These are phyloP conservation scores for Himalopsyche kuldschensis DNA, from an alignment of 2,888 invertebrate species.

Conservation along the genomic window DNA sequence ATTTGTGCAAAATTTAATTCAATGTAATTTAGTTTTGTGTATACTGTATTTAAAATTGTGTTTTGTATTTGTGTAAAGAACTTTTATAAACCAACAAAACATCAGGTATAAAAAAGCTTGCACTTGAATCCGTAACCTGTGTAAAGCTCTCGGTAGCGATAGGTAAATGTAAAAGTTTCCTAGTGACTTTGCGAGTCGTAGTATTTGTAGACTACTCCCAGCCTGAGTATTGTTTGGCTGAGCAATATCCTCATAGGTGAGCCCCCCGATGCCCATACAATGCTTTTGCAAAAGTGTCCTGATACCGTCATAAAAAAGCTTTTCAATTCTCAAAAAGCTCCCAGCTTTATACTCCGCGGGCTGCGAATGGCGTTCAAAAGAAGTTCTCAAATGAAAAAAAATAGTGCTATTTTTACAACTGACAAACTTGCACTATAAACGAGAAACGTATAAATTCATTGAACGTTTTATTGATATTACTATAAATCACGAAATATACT, in stretches of 20 bases:
- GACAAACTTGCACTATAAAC: too few relatives aligned
- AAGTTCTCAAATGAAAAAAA: background rate
- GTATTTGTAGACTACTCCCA: constrained; percentile 26
- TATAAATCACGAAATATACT: too few relatives aligned
- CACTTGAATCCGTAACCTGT: background rate
- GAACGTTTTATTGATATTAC: too few relatives aligned
- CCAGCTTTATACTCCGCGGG: constrained; percentile 29
- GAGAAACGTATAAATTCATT: too few relatives aligned
- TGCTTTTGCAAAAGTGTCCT: constrained; percentile 40
- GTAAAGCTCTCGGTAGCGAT: background rate
- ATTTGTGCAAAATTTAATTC: too few relatives aligned
- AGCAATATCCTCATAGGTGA: constrained; percentile 35
- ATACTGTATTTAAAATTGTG: too few relatives aligned
- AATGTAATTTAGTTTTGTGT: too few relatives aligned
- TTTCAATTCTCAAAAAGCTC: constrained; percentile 40
- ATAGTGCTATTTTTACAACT: background rate
- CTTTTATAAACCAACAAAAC: background rate
- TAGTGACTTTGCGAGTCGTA: constrained; percentile 4
- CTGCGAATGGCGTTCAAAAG: background rate
- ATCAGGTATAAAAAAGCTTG: background rate
- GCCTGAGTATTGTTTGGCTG: constrained; percentile 31
- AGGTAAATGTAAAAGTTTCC: constrained; percentile 10
- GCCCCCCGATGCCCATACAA: constrained; percentile 40
- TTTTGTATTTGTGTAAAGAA: background rate
- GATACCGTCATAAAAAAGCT: constrained; percentile 41